These are phyloP conservation scores for Euplexia lucipara DNA, from an alignment of 2,888 invertebrate species.

Conservation along the genomic window DNA sequence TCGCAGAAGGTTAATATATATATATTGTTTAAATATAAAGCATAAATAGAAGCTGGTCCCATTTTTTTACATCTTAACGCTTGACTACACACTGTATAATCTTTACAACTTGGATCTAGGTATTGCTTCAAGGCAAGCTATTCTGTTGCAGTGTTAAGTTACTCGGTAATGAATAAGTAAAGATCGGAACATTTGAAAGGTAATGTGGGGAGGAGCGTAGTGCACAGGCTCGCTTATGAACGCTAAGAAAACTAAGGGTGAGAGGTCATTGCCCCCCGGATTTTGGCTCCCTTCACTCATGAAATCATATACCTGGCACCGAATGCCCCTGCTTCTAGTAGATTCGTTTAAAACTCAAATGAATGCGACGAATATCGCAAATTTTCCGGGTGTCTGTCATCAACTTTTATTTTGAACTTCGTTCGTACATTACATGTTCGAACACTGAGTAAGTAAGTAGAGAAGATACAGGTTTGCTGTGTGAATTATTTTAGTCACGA, in stretches of 20 bases:
- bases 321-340: constrained; percentile 60
- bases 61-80: constrained; percentile 2
- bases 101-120: constrained; percentile 11
- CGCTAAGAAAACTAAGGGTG: constrained; percentile 84
- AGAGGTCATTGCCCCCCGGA: constrained; percentile 81
- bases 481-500: neutral
- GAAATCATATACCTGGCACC: constrained; percentile 70
- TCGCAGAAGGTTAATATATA: neutral
- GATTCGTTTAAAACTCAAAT: constrained; percentile 58
- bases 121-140: constrained; percentile 27
- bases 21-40: neutral
- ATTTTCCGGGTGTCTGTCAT: constrained; percentile 17
- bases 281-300: constrained; percentile 76
- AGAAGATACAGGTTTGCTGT: too few relatives aligned
- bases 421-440: neutral
- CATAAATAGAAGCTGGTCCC: neutral
- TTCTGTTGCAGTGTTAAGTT: constrained; percentile 34
- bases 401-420: constrained; percentile 13
- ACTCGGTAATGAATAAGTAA: constrained; percentile 40
- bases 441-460: neutral
- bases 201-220: constrained; percentile 69
- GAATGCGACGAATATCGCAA: constrained; percentile 19
- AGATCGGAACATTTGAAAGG: constrained; percentile 69
- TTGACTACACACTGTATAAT: constrained; percentile 8
- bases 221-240: constrained; percentile 70